A percentile compares a stretch with the other conserved stretches of the same genome.
Evolutionary conservation across 2,888 invertebrate species (phyloP).

Genomic region (Cheilosia scutellata): DNA sequence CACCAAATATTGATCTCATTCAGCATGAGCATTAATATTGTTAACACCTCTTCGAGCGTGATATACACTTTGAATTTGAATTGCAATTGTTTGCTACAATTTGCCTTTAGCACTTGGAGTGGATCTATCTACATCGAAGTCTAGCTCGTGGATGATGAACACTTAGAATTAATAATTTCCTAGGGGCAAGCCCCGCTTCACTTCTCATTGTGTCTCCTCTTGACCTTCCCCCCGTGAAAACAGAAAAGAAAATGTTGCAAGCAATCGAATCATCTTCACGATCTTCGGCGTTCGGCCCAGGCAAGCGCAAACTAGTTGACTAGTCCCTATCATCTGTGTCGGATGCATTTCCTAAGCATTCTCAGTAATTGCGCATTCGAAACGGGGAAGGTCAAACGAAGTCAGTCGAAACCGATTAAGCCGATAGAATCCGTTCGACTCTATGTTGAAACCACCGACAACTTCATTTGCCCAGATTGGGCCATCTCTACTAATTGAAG

Average conservation of each 20-base stretch:
- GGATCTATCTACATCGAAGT: not conserved
- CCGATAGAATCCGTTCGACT: slow-evolving; percentile 47
- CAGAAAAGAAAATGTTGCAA: slow-evolving; percentile 11
- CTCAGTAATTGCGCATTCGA: slow-evolving; percentile 51
- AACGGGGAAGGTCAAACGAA: slow-evolving; percentile 73
- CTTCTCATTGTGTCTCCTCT: not conserved
- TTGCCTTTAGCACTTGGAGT: not conserved
- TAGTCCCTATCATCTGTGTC: slow-evolving; percentile 48
- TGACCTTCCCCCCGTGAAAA: slow-evolving; percentile 6
- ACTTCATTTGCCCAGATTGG: slow-evolving; percentile 23
- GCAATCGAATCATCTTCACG: slow-evolving; percentile 35
- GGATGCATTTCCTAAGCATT: slow-evolving; percentile 69
- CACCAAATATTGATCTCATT: too few species aligned
- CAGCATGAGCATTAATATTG: too few species aligned
- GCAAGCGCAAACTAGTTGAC: slow-evolving; percentile 34
- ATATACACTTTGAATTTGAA: too few species aligned
- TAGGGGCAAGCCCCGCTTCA: not conserved
- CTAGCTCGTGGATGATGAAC: not conserved
- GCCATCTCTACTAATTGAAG: slow-evolving; percentile 50
- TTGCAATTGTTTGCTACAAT: not conserved
- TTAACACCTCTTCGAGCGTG: too few species aligned
- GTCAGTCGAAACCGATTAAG: slow-evolving; percentile 68
- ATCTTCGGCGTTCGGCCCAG: not conserved
- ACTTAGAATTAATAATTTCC: not conserved
- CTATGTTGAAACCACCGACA: slow-evolving; percentile 53